phyloP scores from a whole-genome alignment of 2,888 invertebrate species.

The Syritta pipiens region DNA sequence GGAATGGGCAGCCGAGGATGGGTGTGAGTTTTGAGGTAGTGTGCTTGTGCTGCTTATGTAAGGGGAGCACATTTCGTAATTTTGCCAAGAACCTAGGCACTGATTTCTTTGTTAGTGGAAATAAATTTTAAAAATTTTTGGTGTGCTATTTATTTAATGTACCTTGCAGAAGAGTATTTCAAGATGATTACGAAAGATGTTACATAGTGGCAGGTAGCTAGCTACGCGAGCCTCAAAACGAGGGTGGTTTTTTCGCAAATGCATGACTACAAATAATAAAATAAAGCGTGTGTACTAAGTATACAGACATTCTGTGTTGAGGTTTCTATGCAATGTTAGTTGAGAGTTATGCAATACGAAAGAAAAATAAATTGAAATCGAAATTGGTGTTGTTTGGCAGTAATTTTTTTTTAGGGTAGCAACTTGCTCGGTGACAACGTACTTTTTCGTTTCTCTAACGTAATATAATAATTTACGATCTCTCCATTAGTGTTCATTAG shows the following conservation, averaged over 20 bases:
- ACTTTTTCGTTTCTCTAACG: no score
- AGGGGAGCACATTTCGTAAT: constrained; percentile 39
- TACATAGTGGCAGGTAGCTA: not conserved
- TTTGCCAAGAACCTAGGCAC: constrained; percentile 43
- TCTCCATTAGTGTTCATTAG: no score
- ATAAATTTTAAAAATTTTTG: not conserved
- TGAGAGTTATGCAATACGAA: not conserved
- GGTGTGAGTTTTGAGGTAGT: constrained; percentile 6
- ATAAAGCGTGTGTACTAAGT: not conserved
- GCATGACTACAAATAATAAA: not conserved
- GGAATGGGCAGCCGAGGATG: constrained; percentile 43
- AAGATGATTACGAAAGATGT: not conserved
- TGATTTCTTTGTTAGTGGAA: constrained; percentile 32
- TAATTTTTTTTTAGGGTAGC: no score
- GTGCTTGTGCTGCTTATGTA: constrained; percentile 42
- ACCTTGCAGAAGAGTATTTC: not conserved
- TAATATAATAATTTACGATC: no score
- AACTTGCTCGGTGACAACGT: no score
- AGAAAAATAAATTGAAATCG: no score
- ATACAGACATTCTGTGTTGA: not conserved
- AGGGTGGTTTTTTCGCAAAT: no score
- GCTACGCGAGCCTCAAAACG: no score
- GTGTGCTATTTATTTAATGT: not conserved
- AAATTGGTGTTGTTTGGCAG: no score
- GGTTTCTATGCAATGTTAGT: not conserved